Base-by-base conservation (phyloP, 2,113 vertebrate genomes). In the Oceanodroma tethys region DNA sequence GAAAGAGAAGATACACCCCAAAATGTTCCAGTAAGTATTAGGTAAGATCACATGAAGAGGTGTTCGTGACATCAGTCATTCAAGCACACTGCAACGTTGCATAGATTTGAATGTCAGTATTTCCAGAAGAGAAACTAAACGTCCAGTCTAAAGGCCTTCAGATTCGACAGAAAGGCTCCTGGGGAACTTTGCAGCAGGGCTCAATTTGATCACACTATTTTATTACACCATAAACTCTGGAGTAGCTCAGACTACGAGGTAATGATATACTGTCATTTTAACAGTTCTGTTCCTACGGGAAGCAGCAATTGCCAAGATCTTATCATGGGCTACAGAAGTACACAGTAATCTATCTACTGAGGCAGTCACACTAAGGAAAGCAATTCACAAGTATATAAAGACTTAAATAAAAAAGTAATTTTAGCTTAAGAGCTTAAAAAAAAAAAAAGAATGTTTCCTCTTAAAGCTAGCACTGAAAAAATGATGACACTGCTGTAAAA, bases 291-390 rank as follows among this genome's bases (percentile, higher is more conserved):
- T 85, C 68, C 84, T 87, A 55, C 2, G 0, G 87, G 90, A 93
- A 95, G 88, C 62, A 68, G 74, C 66, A 88, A 72, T 85, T 76
- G 81, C 92, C 90, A 75, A 73, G 92, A 86, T 94, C 73, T 80
- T 91, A 91, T 70, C 87, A 29, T 1, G 8, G 50, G 48, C 78
- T 68, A 30, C 74, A 80, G 79, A 76, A 87, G 13, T 16, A 36
- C 43, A 87, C 48, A 34, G 47, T 42, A 68, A 75, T 66, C 58
- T 43, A 40, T 80, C 90, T 32, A 45, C 78, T 42, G 27, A 82
- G 36, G 25, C 74, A 80, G 36, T n/a, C 53, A 60, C 34, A 65
- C 53, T 19, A 42, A 73, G 43, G 81, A 90, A 71, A 73, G 88
- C 53, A 76, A 86, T 76, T 83, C 53, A 62, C 62, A 90, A 88